Conservation (phyloP, 1,140 invertebrate species). For the Palaemon carinicauda region DNA sequence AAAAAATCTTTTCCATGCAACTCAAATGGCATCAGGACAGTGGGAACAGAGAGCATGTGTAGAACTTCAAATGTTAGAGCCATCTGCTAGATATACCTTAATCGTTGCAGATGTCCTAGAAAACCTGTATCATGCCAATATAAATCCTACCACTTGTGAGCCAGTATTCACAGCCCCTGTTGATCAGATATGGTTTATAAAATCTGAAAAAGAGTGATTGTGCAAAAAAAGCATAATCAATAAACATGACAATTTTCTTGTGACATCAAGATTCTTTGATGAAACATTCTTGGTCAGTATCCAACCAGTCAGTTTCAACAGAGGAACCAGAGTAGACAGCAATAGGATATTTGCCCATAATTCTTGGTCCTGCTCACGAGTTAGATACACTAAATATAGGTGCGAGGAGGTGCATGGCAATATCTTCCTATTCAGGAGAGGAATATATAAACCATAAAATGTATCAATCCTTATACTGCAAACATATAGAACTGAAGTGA, state of each 20-base stretch:
- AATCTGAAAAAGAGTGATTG: not conserved
- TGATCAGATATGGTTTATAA: not conserved
- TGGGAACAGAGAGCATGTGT: not conserved
- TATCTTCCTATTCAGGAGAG: not conserved
- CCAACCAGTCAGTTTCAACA: not conserved
- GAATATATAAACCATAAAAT: not conserved
- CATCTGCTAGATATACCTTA: not conserved
- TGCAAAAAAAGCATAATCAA: not conserved
- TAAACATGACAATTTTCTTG: not conserved
- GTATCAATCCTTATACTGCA: not conserved
- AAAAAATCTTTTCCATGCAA: slow-evolving; percentile 11
- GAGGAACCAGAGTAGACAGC: slow-evolving; percentile 4
- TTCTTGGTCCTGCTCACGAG: not conserved
- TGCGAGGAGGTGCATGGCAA: not conserved
- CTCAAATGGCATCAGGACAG: slow-evolving; percentile 20
- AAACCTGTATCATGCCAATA: not conserved
- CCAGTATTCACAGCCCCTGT: not conserved
- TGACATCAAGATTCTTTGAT: not conserved
- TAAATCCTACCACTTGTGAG: not conserved
- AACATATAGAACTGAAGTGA: slow-evolving; percentile 32
- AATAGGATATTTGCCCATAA: not conserved
- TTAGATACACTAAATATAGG: not conserved
- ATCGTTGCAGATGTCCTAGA: not conserved
- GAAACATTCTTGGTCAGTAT: not conserved
- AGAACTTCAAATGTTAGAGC: not conserved